phyloP scores from a whole-genome alignment of 2,888 invertebrate genomes.

The Sminthurides aquaticus region DNA sequence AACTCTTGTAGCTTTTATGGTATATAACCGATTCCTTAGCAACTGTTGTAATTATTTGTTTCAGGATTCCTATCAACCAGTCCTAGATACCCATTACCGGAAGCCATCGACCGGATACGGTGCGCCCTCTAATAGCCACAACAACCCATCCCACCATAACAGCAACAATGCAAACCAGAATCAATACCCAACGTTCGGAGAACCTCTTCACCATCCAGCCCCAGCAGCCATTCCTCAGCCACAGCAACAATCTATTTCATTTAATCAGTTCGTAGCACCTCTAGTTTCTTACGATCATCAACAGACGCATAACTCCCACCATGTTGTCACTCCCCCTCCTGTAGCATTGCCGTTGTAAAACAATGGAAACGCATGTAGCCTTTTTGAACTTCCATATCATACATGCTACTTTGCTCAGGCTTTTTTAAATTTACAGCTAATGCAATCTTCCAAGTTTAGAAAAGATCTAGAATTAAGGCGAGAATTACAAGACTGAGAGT shows the following conservation, averaged over 20 bases:
- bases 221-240: neutral
- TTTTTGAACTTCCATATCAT: no score
- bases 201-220: neutral
- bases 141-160: neutral
- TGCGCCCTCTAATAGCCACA: constrained; percentile 22
- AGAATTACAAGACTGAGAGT: no score
- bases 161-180: neutral
- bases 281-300: constrained; percentile 3
- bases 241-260: neutral
- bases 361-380: no score
- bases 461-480: no score
- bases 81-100: constrained; percentile 31
- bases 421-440: no score
- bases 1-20: neutral
- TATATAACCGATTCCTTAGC: neutral
- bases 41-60: no score
- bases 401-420: no score
- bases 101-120: constrained; percentile 34
- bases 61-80: constrained; percentile 28
- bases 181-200: neutral
- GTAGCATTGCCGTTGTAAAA: neutral
- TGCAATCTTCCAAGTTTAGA: no score
- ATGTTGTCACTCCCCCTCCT: neutral
- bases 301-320: neutral
- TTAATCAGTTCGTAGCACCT: neutral